phyloP scores from a whole-genome alignment of 1,140 invertebrate species.

The Mylabris phalerata region DNA sequence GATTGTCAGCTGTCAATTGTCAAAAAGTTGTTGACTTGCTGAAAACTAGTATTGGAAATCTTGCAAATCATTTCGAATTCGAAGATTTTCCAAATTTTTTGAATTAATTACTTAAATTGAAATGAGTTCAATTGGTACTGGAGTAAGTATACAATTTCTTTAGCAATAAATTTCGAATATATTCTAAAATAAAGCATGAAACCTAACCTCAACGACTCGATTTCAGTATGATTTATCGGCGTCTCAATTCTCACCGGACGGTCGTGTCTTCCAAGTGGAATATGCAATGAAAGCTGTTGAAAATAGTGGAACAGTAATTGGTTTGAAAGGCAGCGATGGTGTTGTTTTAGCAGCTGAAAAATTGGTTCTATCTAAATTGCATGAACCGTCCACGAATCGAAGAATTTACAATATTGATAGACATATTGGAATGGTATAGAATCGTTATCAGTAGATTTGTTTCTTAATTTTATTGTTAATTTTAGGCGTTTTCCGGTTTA shows the following conservation, averaged over 20 bases:
- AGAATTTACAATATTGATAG: conserved; percentile 91
- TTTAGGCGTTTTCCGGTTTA: conserved; percentile 79
- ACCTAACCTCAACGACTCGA: conserved; percentile 22
- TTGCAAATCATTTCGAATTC: conserved; percentile 18
- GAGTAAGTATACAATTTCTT: conserved; percentile 57
- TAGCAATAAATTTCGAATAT: neutral
- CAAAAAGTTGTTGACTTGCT: neutral
- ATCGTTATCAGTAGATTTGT: conserved; percentile 6
- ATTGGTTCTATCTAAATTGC: conserved; percentile 92
- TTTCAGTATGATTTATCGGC: conserved; percentile 95
- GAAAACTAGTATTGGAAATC: conserved; percentile 14
- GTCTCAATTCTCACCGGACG: conserved; percentile 99
- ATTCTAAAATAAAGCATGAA: conserved; percentile 8
- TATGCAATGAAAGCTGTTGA: conserved; percentile 99
- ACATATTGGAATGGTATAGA: conserved; percentile 84
- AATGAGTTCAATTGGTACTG: conserved; percentile 95
- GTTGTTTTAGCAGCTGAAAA: conserved; percentile 98
- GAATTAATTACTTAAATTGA: conserved; percentile 25
- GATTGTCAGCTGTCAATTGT: conserved; percentile 9
- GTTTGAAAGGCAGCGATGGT: conserved; percentile 90
- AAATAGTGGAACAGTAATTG: conserved; percentile 96
- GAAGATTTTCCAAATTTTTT: neutral
- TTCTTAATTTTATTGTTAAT: neutral
- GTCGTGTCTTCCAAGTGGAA: conserved; percentile 98
- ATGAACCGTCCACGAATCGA: conserved; percentile 89